Conservation (phyloP, 2,797 vertebrate species). For the Sebastes alutus region DNA sequence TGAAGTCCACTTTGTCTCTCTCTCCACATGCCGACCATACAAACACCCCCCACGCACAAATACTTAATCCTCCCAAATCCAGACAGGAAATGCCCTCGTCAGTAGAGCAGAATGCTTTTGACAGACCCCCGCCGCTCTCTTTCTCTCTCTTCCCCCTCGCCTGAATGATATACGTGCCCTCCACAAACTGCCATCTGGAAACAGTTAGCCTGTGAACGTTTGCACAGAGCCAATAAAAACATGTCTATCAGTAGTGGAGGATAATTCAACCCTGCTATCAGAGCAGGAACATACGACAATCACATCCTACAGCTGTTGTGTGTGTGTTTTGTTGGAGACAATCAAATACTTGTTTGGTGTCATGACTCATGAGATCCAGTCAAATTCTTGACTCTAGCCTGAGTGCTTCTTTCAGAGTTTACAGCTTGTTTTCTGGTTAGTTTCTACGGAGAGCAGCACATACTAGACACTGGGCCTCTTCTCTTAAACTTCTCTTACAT, state of each 20-base stretch:
- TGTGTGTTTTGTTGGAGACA: not conserved
- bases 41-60: conserved; percentile 51
- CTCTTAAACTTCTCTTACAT: too few relatives aligned
- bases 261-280: conserved; percentile 14
- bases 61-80: conserved; percentile 76
- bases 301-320: not conserved
- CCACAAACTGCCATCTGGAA: conserved; percentile 77
- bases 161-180: conserved; percentile 64
- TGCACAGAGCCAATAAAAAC: conserved; percentile 65
- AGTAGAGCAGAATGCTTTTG: conserved; percentile 76
- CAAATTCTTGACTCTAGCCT: not conserved
- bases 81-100: conserved; percentile 78
- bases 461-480: not conserved
- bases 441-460: not conserved
- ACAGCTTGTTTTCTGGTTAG: not conserved
- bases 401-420: not conserved
- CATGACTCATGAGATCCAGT: conserved; percentile 34
- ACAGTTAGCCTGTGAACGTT: conserved; percentile 65
- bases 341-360: conserved; percentile 11
- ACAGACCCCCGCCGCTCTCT: conserved; percentile 64
- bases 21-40: conserved; percentile 41
- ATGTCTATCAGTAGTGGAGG: conserved; percentile 44
- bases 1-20: conserved; percentile 29
- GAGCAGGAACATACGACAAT: not conserved
- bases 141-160: conserved; percentile 31